phyloP scores from a whole-genome alignment of 2,888 invertebrate genomes.

The Synergus itoensis region DNA sequence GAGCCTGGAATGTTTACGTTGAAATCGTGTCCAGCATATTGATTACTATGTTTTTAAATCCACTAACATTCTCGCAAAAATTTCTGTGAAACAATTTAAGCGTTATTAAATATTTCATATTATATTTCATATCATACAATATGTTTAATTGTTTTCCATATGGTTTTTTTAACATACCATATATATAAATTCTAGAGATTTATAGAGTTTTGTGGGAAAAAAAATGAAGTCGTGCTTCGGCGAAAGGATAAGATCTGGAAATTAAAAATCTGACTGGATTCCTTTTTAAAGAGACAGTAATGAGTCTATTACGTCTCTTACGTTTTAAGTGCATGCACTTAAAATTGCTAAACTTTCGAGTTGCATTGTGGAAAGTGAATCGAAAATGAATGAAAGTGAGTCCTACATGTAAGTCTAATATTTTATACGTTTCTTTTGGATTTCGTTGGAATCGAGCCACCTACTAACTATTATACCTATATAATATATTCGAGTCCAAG shows the following conservation, averaged over 20 bases:
- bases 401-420: conserved; percentile 22
- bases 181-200: neutral
- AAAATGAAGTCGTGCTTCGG: conserved; percentile 26
- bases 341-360: conserved; percentile 16
- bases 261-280: neutral
- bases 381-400: conserved; percentile 34
- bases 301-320: too few species aligned
- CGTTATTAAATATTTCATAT: neutral
- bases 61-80: neutral
- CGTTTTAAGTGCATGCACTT: too few species aligned
- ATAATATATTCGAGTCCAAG: conserved; percentile 26
- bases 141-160: neutral
- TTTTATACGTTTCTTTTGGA: conserved; percentile 51
- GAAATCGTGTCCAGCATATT: conserved; percentile 30
- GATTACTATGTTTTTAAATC: conserved; percentile 20
- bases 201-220: neutral
- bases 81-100: neutral
- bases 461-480: conserved; percentile 34
- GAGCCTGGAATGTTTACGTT: conserved; percentile 19
- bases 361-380: conserved; percentile 39
- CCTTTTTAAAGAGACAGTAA: conserved; percentile 5
- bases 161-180: too few species aligned
- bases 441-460: conserved; percentile 57
- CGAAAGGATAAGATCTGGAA: conserved; percentile 8
- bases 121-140: too few species aligned